These are phyloP conservation scores for Aulostomus chinensis DNA, from an alignment of 2,797 vertebrate species.

Conservation along the genomic window DNA sequence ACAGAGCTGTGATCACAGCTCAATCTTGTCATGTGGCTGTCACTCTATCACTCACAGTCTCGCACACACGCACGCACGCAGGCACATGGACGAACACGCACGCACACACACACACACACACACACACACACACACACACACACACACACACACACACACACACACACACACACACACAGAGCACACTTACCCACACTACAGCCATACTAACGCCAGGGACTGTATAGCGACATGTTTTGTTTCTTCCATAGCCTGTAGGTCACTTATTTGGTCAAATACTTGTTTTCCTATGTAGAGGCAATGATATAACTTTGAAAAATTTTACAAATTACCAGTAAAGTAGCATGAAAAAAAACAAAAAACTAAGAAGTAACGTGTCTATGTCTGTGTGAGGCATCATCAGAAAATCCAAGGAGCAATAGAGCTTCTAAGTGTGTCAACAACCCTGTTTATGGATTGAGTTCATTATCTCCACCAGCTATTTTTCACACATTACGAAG, in stretches of 20 bases:
- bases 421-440: conserved; percentile 12
- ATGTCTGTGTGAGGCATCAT: conserved; percentile 13
- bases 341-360: conserved; percentile 27
- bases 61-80: conserved; percentile 33
- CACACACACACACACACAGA: too few relatives aligned
- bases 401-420: conserved; percentile 7
- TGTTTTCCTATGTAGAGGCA: too few relatives aligned
- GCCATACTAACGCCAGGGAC: too few relatives aligned
- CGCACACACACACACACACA: conserved; percentile 19
- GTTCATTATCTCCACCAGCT: conserved; percentile 30
- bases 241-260: too few relatives aligned
- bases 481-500: conserved; percentile 38
- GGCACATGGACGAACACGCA: conserved; percentile 6
- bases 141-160: too few relatives aligned
- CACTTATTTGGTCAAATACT: too few relatives aligned
- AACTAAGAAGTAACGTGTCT: background rate
- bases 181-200: too few relatives aligned
- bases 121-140: background rate
- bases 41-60: conserved; percentile 63
- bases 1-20: conserved; percentile 72
- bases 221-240: too few relatives aligned
- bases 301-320: too few relatives aligned
- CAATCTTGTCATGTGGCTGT: conserved; percentile 74
- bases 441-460: conserved; percentile 13
- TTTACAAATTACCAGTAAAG: conserved; percentile 17